Evolutionary conservation across 2,113 vertebrate species (phyloP), one percentile per base, ranked within the genome.

Genomic region (Bostrychus sinensis): DNA sequence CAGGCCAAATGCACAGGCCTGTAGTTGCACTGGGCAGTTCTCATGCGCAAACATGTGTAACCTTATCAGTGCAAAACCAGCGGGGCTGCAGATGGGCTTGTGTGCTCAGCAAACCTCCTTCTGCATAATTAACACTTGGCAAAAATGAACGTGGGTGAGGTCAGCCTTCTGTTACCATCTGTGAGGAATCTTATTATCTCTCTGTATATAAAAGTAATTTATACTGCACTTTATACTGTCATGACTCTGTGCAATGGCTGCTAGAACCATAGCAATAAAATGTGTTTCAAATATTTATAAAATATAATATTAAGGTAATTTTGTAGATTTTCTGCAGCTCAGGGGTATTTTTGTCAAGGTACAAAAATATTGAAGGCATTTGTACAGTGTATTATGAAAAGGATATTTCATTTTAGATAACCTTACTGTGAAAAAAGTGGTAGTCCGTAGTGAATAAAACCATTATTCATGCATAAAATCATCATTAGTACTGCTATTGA

Each of bases 251-350:
- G 37, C 75, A 59, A 48, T 45, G 62, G 23, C 17, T 56, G 30
- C 36, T 32, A n/a, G 43, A 66, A 62, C 56, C 58, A 60, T 32
- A 70, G 41, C 46, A 22, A 63, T 59, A 64, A 76, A 69, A 62
- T 39, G 56, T 30, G 20, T 37, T 72, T 87, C n/a, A 75, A 79
- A 71, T 72, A 80, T 84, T 67, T 62, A 75, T 68, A 28, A 22
- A 56, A 51, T 62, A 56, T 48, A 14, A 48, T 0, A 13, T 50
- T 55, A 37, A 58, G 62, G 41, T 56, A 36, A 19, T 63, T 71
- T 37, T 64, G 68, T 64, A 46, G 58, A 60, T 59, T 43, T 69
- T 61, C 53, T 26, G 46, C 59, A 56, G 66, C 59, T 32, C 23
- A 62, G 17, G 53, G 65, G 41, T 60, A 17, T 17, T 53, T 60